Percentiles rank a stretch among this genome's conserved stretches.
Conservation (phyloP, 2,113 vertebrate genomes). For the Sinocyclocheilus anophthalmus region DNA sequence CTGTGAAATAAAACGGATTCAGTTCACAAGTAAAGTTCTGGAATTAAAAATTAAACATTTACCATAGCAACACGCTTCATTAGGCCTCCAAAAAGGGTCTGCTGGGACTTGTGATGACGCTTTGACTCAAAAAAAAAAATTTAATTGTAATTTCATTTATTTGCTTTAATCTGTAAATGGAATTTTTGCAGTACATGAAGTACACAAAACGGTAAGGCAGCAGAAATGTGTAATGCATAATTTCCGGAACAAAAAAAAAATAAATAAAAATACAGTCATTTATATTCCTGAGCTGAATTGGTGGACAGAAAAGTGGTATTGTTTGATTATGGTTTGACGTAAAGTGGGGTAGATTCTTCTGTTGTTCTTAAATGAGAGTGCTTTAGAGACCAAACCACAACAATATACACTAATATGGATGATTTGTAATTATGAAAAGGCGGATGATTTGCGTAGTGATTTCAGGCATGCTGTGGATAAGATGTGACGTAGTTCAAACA, state of each 20-base stretch:
- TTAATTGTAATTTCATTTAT: neutral
- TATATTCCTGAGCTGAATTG: neutral
- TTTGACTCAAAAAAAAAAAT: neutral
- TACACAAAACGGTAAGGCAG: neutral
- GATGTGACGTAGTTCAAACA: neutral
- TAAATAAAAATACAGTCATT: neutral
- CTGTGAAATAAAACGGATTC: conserved; percentile 48
- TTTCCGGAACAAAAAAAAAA: neutral
- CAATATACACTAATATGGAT: conserved; percentile 16
- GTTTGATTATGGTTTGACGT: neutral
- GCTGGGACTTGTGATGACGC: neutral
- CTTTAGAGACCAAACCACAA: neutral
- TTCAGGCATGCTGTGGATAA: neutral
- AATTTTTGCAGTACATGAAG: neutral
- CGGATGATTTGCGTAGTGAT: conserved; percentile 14
- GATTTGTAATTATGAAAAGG: neutral
- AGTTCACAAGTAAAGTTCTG: conserved; percentile 27
- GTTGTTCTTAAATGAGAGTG: neutral
- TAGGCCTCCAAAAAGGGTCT: conserved; percentile 14
- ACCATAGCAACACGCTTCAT: conserved; percentile 23
- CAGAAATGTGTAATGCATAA: neutral
- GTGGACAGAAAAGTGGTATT: neutral
- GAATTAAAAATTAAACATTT: conserved; percentile 54
- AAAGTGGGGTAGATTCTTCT: neutral
- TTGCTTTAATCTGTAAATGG: neutral